Evolutionary conservation across 92 coral and sea anemone species (phyloP).

Genomic region (Scolanthus callimorphus): DNA sequence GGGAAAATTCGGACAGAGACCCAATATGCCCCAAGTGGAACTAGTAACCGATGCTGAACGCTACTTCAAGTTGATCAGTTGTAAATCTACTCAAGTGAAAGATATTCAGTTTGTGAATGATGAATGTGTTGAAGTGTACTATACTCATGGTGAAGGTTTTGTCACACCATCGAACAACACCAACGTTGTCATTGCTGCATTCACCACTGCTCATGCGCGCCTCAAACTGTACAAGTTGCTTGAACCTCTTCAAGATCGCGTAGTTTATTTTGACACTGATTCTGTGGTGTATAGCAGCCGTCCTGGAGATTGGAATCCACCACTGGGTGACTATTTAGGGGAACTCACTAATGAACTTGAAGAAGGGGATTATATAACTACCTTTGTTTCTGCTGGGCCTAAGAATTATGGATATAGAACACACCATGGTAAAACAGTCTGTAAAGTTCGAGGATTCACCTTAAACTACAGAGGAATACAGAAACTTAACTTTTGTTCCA

Average conservation of each 20-base stretch:
- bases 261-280: constrained; percentile 36
- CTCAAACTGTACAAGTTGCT: constrained; percentile 2
- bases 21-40: constrained; percentile 43
- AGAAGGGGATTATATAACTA: constrained; percentile 2
- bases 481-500: no score
- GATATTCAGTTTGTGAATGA: constrained; percentile 1
- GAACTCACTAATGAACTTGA: constrained; percentile 29
- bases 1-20: constrained; percentile 40
- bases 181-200: constrained; percentile 3
- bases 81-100: constrained; percentile 3
- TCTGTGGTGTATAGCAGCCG: constrained; percentile 14
- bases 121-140: background rate
- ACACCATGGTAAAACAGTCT: no score
- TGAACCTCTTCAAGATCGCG: background rate
- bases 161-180: background rate
- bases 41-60: constrained; percentile 31
- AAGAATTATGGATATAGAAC: constrained; percentile 17
- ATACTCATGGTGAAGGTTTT: background rate
- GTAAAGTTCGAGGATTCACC: background rate
- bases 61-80: constrained; percentile 28
- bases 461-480: no score
- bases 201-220: no score
- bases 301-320: background rate
- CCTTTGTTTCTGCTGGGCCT: constrained; percentile 23
- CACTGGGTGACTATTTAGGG: constrained; percentile 25